Percentiles rank a stretch among this genome's conserved stretches.
phyloP scores from a whole-genome alignment of 2,113 vertebrate species.

The Mungos mungo region DNA sequence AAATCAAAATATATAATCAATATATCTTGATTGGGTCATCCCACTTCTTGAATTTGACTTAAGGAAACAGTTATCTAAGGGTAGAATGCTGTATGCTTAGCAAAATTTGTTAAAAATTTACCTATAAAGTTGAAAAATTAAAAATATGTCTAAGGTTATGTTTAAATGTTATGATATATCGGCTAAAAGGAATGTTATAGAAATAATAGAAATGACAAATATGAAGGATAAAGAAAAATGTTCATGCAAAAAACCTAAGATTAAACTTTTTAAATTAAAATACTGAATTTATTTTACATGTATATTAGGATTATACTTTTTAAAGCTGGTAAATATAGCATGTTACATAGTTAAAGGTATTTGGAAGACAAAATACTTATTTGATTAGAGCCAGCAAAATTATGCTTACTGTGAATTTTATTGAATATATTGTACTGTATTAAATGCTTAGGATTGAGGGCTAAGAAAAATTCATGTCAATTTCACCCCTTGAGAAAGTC shows the following conservation, averaged over 20 bases:
- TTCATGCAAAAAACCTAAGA: not conserved
- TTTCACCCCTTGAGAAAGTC: not conserved
- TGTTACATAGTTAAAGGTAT: not conserved
- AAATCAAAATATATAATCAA: conserved; percentile 10
- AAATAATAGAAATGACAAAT: not conserved
- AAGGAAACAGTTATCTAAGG: not conserved
- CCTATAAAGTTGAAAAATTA: not conserved
- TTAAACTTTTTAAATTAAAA: not conserved
- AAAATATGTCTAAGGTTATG: not conserved
- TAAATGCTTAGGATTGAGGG: not conserved
- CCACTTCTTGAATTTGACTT: not conserved
- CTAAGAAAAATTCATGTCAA: not conserved
- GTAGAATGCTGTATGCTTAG: not conserved
- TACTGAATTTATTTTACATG: too few species aligned
- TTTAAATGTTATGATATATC: not conserved
- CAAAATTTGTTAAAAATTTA: not conserved
- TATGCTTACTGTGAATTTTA: not conserved
- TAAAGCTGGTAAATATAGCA: not conserved
- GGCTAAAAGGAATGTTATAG: not conserved
- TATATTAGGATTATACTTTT: not conserved
- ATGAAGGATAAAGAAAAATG: not conserved
- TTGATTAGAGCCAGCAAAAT: not conserved
- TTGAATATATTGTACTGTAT: not conserved
- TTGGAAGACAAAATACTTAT: not conserved
- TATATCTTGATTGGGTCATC: not conserved